phyloP scores from a whole-genome alignment of 2,113 vertebrate species.

The Centropus bengalensis region DNA sequence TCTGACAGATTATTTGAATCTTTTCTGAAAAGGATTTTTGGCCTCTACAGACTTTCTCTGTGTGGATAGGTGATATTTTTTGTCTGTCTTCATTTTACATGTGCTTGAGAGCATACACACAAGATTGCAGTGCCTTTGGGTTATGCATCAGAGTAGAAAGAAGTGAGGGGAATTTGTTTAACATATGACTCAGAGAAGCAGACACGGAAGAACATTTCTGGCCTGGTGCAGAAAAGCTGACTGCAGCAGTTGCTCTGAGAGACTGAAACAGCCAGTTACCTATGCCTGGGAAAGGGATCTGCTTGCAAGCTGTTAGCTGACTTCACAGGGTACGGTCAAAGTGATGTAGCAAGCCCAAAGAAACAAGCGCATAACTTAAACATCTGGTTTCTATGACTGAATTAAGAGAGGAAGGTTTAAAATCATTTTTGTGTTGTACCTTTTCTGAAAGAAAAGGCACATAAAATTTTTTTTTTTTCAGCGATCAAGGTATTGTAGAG shows the following conservation, averaged over 20 bases:
- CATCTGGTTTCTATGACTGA: background rate
- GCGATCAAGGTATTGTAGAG: background rate
- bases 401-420: background rate
- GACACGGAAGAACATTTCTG: background rate
- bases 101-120: accelerated
- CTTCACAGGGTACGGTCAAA: background rate
- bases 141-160: background rate
- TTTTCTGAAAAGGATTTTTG: background rate
- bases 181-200: accelerated
- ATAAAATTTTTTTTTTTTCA: background rate
- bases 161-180: background rate
- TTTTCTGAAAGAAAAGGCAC: background rate
- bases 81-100: background rate
- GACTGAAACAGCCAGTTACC: background rate
- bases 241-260: background rate
- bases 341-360: background rate
- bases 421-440: background rate
- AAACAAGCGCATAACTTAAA: background rate
- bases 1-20: background rate
- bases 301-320: background rate
- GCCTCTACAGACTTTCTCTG: background rate
- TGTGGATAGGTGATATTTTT: background rate
- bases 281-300: background rate
- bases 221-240: background rate
- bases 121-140: background rate